Evolutionary conservation across 2,888 invertebrate species (phyloP).

Genomic region (Adela reaumurella): DNA sequence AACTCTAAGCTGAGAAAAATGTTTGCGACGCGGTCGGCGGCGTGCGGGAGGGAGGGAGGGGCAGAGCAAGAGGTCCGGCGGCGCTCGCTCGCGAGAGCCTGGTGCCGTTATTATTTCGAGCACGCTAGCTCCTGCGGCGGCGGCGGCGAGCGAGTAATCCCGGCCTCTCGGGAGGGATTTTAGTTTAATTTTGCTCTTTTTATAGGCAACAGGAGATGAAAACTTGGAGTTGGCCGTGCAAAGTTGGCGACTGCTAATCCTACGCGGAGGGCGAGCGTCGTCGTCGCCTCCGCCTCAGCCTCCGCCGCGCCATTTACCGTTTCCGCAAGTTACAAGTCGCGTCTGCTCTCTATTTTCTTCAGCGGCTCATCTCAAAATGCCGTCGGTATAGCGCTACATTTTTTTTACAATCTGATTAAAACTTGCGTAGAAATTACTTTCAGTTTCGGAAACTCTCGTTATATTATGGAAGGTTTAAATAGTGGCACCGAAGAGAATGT

Average conservation of each 20-base stretch:
- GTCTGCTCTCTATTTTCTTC: neutral
- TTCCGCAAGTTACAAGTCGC: neutral
- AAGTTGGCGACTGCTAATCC: slow-evolving; percentile 46
- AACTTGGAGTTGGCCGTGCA: slow-evolving; percentile 29
- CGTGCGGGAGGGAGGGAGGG: too few relatives aligned
- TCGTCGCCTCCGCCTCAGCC: neutral
- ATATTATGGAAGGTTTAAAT: too few relatives aligned
- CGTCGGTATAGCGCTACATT: neutral
- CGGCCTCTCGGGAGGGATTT: slow-evolving; percentile 18
- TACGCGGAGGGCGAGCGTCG: slow-evolving; percentile 22
- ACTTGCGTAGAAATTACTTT: neutral
- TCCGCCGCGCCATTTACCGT: neutral
- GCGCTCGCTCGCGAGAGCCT: too few relatives aligned
- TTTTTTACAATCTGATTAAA: neutral
- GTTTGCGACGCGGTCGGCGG: neutral
- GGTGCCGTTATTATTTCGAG: neutral
- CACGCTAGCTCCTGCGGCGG: neutral
- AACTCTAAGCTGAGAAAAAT: neutral
- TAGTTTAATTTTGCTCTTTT: slow-evolving; percentile 30
- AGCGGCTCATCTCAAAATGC: neutral
- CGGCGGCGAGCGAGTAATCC: slow-evolving; percentile 4
- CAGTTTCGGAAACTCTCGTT: too few relatives aligned
- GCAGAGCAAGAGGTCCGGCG: too few relatives aligned
- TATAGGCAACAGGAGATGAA: slow-evolving; percentile 44
- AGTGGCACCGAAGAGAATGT: too few relatives aligned